Evolutionary conservation across 1,140 invertebrate species (phyloP).

Genomic region (Drosophila repletoides): DNA sequence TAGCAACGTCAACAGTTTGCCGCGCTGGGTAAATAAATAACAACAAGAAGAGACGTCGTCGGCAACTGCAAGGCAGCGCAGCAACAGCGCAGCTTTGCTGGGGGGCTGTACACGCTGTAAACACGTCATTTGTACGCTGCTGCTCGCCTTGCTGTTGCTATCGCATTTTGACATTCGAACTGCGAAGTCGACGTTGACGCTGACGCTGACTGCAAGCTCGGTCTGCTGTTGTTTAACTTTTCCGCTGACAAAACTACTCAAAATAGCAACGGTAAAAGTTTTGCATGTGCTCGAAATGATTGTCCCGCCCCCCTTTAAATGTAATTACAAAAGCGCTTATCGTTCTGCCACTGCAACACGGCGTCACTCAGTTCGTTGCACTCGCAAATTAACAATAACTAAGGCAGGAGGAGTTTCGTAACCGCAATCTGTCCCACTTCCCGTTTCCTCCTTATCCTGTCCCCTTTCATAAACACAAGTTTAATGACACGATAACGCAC

Average conservation of each 20-base stretch:
- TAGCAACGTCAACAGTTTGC: slow-evolving; percentile 73
- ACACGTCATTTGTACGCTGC: slow-evolving; percentile 63
- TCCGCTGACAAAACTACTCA: slow-evolving; percentile 58
- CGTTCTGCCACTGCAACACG: slow-evolving; percentile 36
- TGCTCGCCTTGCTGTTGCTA: slow-evolving; percentile 48
- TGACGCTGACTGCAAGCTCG: slow-evolving; percentile 20
- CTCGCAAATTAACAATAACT: slow-evolving; percentile 62
- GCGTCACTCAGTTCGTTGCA: slow-evolving; percentile 56
- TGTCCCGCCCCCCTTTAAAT: slow-evolving; percentile 34
- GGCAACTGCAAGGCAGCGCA: slow-evolving; percentile 27
- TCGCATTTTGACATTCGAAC: slow-evolving; percentile 63
- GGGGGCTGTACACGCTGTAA: slow-evolving; percentile 53
- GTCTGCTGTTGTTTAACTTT: slow-evolving; percentile 53
- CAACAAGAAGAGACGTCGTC: slow-evolving; percentile 29
- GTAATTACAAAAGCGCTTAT: slow-evolving; percentile 74
- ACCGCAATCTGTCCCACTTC: slow-evolving; percentile 40
- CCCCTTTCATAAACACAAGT: slow-evolving; percentile 12
- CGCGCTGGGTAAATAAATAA: slow-evolving; percentile 65
- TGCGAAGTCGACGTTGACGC: slow-evolving; percentile 5
- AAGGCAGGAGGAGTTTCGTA: slow-evolving; percentile 40
- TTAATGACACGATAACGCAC: slow-evolving; percentile 49
- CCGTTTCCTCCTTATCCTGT: slow-evolving; percentile 10
- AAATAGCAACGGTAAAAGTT: slow-evolving; percentile 62
- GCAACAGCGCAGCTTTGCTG: slow-evolving; percentile 59
- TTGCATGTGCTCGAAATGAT: slow-evolving; percentile 41